A percentile compares a stretch with the other conserved stretches of the same genome.
Conservation (phyloP, 2,888 invertebrate species). For the Fragum sueziense region DNA sequence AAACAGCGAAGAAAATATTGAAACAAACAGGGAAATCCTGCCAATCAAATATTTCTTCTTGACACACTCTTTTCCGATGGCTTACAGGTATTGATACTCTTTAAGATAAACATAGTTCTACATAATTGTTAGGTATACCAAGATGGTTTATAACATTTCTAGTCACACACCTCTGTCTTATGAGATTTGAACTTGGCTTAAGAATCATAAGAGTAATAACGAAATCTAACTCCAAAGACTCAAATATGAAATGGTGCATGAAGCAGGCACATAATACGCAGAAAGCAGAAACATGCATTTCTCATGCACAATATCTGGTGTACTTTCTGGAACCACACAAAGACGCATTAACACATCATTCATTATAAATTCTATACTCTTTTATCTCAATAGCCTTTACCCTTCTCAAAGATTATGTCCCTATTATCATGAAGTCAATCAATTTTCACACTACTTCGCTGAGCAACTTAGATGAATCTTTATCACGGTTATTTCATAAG, state of each 20-base stretch:
- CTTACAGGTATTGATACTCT: no score
- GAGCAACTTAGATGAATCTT: no score
- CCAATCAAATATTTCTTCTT: neutral
- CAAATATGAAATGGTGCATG: neutral
- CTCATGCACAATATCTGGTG: conserved; percentile 5
- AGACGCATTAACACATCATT: neutral
- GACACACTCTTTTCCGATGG: no score
- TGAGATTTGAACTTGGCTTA: no score
- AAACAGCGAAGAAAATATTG: neutral
- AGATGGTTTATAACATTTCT: no score
- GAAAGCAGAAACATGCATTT: conserved; percentile 7
- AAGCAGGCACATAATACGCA: neutral
- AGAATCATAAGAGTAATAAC: neutral
- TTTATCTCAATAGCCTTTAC: neutral
- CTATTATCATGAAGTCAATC: no score
- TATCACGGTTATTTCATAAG: no score
- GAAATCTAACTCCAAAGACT: neutral
- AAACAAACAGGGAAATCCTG: neutral
- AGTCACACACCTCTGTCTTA: no score
- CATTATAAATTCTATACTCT: neutral
- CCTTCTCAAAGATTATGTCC: no score
- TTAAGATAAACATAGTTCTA: no score
- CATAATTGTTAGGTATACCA: no score
- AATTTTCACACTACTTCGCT: no score
- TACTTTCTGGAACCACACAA: neutral